Conservation (phyloP, 2,113 vertebrate species). For the Mixornis gularis region DNA sequence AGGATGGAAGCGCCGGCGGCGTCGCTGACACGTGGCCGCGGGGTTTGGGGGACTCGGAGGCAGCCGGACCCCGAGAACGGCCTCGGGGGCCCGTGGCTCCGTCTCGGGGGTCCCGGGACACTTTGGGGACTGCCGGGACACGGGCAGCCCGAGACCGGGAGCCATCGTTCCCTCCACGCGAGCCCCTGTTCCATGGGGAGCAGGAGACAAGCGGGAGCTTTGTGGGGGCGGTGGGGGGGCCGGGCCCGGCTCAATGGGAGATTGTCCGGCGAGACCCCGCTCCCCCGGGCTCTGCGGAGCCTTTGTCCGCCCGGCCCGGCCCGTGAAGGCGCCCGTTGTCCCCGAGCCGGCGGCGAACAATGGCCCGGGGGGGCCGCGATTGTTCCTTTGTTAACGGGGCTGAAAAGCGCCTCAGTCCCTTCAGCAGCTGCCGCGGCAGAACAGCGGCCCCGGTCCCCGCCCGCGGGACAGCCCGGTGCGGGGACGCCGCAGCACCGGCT, state of each 20-base stretch:
- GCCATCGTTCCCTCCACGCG: not conserved
- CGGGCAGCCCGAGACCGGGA: not conserved
- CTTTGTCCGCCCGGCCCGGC: not conserved
- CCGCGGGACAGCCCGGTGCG: not conserved
- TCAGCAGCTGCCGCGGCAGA: not conserved
- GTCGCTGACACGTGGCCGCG: not conserved
- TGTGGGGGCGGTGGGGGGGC: not conserved
- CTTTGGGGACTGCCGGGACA: not conserved
- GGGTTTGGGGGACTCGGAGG: not conserved
- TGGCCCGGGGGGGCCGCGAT: not conserved
- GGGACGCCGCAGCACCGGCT: not conserved
- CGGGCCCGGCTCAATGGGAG: not conserved
- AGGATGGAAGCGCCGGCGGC: not conserved
- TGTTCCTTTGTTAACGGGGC: not conserved
- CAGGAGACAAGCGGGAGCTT: not conserved
- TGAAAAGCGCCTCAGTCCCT: conserved; percentile 22
- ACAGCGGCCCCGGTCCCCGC: not conserved
- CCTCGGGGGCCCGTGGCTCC: not conserved
- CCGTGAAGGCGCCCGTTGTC: conserved; percentile 9
- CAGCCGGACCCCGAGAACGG: not conserved
- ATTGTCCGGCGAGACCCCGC: not conserved
- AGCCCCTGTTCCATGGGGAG: not conserved
- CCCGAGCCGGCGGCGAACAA: not conserved
- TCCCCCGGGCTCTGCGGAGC: not conserved
- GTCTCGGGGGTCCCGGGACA: not conserved